Percentiles rank a stretch among this genome's conserved stretches.
These are phyloP conservation scores for Cephus sareptanus DNA, from an alignment of 2,888 invertebrate species.

Conservation along the genomic window DNA sequence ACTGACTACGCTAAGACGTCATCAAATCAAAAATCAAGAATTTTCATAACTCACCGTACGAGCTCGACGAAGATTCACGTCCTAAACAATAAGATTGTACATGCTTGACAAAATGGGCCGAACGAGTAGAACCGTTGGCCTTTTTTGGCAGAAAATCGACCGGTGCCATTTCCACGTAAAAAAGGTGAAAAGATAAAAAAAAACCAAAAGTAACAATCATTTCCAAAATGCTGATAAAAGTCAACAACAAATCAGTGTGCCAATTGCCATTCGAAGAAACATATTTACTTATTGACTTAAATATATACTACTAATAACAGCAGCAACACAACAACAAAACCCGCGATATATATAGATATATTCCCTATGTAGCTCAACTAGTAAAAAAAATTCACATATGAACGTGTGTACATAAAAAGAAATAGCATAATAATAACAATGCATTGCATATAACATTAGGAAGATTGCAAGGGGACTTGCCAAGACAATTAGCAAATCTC, in stretches of 20 bases:
- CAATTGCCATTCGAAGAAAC: not conserved
- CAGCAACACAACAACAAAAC: not conserved
- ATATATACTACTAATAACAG: not conserved
- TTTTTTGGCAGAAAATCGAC: conserved; percentile 7
- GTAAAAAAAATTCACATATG: conserved; percentile 5
- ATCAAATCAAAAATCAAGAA: conserved; percentile 3
- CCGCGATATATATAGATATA: not conserved
- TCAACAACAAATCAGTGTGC: not conserved
- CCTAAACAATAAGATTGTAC: not conserved
- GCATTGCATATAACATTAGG: not conserved
- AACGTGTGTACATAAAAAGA: conserved; percentile 21
- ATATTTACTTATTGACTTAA: not conserved
- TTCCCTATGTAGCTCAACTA: not conserved
- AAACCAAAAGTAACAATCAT: not conserved
- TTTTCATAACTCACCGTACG: not conserved
- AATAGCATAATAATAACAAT: conserved; percentile 6
- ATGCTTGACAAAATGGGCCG: not conserved
- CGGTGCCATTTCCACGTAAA: conserved; percentile 7
- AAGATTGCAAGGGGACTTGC: not conserved
- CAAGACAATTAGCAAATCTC: not conserved
- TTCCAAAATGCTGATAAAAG: not conserved
- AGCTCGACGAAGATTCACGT: not conserved
- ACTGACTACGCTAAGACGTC: conserved; percentile 8
- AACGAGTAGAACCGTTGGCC: not conserved
- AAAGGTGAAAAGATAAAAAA: conserved; percentile 4